Conservation (phyloP, 2,888 invertebrate genomes). For the Neoaliturus tenellus region DNA sequence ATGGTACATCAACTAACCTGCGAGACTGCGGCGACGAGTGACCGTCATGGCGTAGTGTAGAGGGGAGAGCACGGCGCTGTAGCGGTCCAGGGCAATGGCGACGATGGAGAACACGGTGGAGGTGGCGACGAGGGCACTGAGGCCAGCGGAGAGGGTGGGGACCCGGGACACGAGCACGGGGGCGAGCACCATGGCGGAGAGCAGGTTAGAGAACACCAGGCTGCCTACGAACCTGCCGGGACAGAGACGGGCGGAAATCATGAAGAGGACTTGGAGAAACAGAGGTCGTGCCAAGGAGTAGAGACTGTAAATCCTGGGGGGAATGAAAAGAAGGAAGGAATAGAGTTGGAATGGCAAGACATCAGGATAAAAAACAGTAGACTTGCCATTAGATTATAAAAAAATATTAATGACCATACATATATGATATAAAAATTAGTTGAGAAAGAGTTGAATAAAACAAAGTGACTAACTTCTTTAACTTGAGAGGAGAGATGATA, state of each 20-base stretch:
- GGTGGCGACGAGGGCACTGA: conserved; percentile 72
- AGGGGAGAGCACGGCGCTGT: conserved; percentile 73
- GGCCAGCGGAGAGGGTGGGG: conserved; percentile 69
- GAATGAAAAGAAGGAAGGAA: no score
- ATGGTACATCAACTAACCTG: no score
- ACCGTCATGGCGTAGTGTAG: conserved; percentile 75
- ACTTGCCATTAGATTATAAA: no score
- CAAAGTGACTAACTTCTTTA: no score
- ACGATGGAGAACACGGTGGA: conserved; percentile 74
- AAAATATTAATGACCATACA: no score
- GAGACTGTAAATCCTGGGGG: background rate
- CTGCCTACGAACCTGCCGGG: conserved; percentile 73
- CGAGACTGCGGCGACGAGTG: conserved; percentile 71
- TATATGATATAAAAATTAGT: no score
- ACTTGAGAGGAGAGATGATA: no score
- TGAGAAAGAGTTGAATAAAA: no score
- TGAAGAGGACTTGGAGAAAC: background rate
- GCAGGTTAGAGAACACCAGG: conserved; percentile 73
- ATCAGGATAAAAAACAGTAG: no score
- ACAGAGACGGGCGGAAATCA: conserved; percentile 26
- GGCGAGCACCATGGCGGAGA: conserved; percentile 72
- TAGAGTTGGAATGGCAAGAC: no score
- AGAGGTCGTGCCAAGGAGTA: background rate
- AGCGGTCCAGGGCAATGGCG: conserved; percentile 74
- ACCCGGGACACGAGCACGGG: conserved; percentile 72